Base-by-base conservation (phyloP, 2,797 vertebrate species). In the Eptatretus atami region DNA sequence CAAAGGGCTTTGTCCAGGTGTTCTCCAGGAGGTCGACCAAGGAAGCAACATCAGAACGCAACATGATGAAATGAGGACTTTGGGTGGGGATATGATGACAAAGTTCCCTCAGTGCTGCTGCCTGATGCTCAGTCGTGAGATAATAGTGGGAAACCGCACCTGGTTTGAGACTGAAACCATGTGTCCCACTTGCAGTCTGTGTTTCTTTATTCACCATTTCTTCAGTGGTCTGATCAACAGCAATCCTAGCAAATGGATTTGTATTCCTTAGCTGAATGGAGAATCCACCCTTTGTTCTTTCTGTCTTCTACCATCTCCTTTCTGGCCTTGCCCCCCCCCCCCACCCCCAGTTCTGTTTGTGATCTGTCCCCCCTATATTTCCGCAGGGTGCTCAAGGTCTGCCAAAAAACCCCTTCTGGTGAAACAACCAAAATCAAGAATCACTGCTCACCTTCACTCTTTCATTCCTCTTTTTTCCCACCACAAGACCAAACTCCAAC, bases 91-190 rank as follows among this genome's bases (percentile, higher is more conserved):
- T 60, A 6, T 60, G 55, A 14, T 60, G 14, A 60, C 19, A 19
- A 14, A 60, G 55, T 60, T 60, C 6, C 55, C 55, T 19, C 55
- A 60, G 55, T 60, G 55, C 55, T 60, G 55, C 55, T 60, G 55
- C 19, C 55, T 19, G 55, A 60, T 60, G 6, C 55, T 60, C 8
- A 60, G 8, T 19, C 19, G 9, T 60, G 55, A 60, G 55, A 60
- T 60, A 19, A 60, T 60, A 60, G 55, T 19, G 19, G 55, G 55
- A 60, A 14, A 60, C 55, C 14, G 55, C 19, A 60, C 6, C 55
- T 60, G 9, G 55, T 60, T 60, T 60, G 55, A 60, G 55, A 19
- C 55, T 60, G 55, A 60, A 60, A 19, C 55, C 9, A 60, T 6
- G 55, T 60, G 55, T 60, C 19, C 19, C 19, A 19, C 19, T 19